These are phyloP conservation scores for Andrena trimmerana DNA, from an alignment of 2,888 invertebrate genomes.

Conservation along the genomic window DNA sequence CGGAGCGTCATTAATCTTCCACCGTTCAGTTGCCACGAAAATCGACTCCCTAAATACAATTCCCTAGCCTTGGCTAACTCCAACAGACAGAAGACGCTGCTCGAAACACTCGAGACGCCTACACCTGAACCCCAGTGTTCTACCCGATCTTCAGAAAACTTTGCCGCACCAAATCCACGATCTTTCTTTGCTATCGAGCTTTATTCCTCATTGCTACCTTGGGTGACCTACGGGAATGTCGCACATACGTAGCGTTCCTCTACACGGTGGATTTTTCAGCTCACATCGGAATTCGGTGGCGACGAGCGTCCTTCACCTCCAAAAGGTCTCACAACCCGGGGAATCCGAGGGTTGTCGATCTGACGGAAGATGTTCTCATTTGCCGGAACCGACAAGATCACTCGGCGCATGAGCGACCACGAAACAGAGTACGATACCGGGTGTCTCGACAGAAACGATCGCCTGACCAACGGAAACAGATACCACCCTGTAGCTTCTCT, in stretches of 20 bases:
- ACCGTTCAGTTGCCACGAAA: neutral
- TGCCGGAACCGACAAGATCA: conserved; percentile 61
- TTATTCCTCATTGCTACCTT: neutral
- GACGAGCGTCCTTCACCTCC: conserved; percentile 68
- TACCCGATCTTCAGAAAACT: too few relatives aligned
- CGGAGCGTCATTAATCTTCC: conserved; percentile 37
- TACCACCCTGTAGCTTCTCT: too few relatives aligned
- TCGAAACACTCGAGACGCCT: neutral
- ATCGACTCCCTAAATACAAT: neutral
- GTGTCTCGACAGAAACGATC: neutral
- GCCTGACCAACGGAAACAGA: neutral
- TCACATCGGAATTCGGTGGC: conserved; percentile 46
- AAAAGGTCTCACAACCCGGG: conserved; percentile 68
- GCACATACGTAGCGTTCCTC: too few relatives aligned
- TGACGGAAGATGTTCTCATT: conserved; percentile 70
- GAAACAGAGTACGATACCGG: conserved; percentile 23
- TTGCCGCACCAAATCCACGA: too few relatives aligned
- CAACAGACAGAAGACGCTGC: neutral
- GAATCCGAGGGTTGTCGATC: conserved; percentile 73
- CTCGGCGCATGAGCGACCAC: conserved; percentile 66
- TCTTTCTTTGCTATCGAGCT: too few relatives aligned
- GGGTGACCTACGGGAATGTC: neutral
- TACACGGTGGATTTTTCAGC: conserved; percentile 16
- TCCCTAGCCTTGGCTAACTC: neutral
- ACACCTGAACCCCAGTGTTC: too few relatives aligned